Evolutionary conservation across 2,888 invertebrate genomes (phyloP), one percentile per base, ranked within the genome.

Genomic region (Globia sparganii): DNA sequence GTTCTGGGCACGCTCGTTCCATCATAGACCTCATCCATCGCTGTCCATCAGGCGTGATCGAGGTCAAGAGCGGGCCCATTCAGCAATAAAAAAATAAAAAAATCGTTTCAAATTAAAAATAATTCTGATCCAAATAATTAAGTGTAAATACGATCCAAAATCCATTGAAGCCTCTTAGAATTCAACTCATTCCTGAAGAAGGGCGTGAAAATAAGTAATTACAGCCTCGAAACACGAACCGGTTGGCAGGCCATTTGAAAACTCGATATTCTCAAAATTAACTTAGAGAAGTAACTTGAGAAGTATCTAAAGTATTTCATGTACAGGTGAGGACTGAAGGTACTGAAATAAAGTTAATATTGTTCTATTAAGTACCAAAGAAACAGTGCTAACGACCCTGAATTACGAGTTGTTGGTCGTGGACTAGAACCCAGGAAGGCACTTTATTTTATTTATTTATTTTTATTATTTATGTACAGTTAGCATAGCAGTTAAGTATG

Each of bases 191-290:
- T 76, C 68, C 69, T 68, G 31, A 74, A 78, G 59, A 65, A 74
- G 62, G 66, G 69, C 64, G 62, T 67, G 61, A 84, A 80, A 84
- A 78, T 77, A 84, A 84, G 74, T 85, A 87, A 85, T 84, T 84
- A 84, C 73, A 58, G 72, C 74, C 15, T 73, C 25, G 68, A 64
- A 78, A 86, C 75, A 72, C 66, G 43, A 86, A 80, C 77, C 75
- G 31, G 25, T 80, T 65, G 56, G 75, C 61, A 73, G 70, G 53
- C 69, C 31, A 76, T 76, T 69, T 56, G 46, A 68, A 76, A 87
- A 83, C 64, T 78, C 69, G 70, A 83, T 87, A 72, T 83, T 77
- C 58, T 21, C 40, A 77, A 87, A 83, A 77, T 87, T 80, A 80
- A 85, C 75, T 83, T 72, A 49, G 66, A 46, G 25, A 66, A 75